Percentiles rank a stretch among this genome's conserved stretches.
Evolutionary conservation across 2,113 vertebrate genomes (phyloP).

Genomic region (Mesocricetus auratus): DNA sequence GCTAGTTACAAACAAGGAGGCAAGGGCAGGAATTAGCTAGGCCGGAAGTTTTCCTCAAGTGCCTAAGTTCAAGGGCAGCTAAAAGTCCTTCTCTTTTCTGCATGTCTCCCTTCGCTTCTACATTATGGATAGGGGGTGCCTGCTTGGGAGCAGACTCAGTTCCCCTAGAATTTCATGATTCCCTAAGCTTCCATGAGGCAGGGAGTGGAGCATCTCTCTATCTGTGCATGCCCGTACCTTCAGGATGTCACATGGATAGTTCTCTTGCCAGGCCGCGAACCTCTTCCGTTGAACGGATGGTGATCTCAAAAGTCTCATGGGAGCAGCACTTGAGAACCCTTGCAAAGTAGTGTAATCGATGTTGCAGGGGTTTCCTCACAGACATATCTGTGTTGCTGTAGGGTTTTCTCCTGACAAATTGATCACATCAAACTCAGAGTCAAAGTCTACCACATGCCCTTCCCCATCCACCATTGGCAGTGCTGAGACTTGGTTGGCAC

Average conservation of each 20-base stretch:
- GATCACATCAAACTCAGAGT: constrained; percentile 98
- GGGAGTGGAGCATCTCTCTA: constrained; percentile 65
- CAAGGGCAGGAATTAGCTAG: background rate
- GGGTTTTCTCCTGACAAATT: constrained; percentile 97
- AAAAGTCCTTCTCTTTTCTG: constrained; percentile 35
- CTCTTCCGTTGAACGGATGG: constrained; percentile 96
- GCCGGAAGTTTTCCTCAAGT: constrained; percentile 1
- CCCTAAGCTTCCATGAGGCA: constrained; percentile 24
- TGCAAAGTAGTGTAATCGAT: constrained; percentile 97
- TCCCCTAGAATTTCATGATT: constrained; percentile 52
- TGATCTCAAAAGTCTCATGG: constrained; percentile 94
- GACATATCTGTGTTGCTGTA: constrained; percentile 98
- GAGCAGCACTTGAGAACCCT: constrained; percentile 95
- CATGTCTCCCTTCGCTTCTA: background rate
- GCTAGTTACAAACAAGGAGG: background rate
- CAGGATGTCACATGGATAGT: constrained; percentile 96
- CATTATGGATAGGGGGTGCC: background rate
- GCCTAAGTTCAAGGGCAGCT: background rate
- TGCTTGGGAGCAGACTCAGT: background rate
- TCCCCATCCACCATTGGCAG: constrained; percentile 96
- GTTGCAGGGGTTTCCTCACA: constrained; percentile 95
- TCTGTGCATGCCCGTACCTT: constrained; percentile 94
- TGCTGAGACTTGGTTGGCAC: constrained; percentile 93
- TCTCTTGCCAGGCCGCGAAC: constrained; percentile 96
- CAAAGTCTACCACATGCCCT: constrained; percentile 96